Base-by-base conservation (phyloP, 1,140 invertebrate species). In the Dufourea novaeangliae region DNA sequence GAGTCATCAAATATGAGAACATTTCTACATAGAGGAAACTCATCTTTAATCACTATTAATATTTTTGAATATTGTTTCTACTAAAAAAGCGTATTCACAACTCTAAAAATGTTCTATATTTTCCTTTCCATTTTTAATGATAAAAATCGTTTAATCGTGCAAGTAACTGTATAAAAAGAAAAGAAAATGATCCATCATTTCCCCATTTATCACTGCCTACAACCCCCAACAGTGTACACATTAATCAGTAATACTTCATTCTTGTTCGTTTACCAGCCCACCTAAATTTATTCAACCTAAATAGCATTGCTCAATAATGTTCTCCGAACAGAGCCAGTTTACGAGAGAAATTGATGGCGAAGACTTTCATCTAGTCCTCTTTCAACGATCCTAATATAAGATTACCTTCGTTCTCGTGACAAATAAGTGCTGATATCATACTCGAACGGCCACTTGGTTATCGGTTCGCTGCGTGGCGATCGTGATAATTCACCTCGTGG, bases 391-490 rank as follows among this genome's bases (percentile, higher is more conserved):
- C 46, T 14, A 20, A 8, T 2, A 25, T 3, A 12, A 12, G 57
- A 37, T 61, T 37, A 12, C 32, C 11, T 61, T 61, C 37, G 32
- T 61, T 61, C 22, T 34, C 20, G 29, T 10, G 32, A 37, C 37
- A 61, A 37, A 37, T 61, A 61, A 17, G 7, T 61, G 2, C 57
- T 17, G 57, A 37, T 61, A 61, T 61, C 32, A 37, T 12, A 37
- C 8, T 61, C 11, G 32, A 37, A 59, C 29, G 57, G 57, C 11
- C 54, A 27, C 57, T 57, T 12, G 37, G 37, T 67, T 75, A 34
- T 67, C 54, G n/a, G n/a, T 59, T 6, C 11, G 14, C 8, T 22
- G 0, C 14, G 11, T 27, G 44, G 25, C 8, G 46, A 10, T 56
- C 17, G 4, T 4, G 37, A 34, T 25, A 56, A 74, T 44, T 56